A percentile compares a stretch with the other conserved stretches of the same genome.
Conservation (phyloP, 2,113 vertebrate genomes). For the Myotis lucifugus region DNA sequence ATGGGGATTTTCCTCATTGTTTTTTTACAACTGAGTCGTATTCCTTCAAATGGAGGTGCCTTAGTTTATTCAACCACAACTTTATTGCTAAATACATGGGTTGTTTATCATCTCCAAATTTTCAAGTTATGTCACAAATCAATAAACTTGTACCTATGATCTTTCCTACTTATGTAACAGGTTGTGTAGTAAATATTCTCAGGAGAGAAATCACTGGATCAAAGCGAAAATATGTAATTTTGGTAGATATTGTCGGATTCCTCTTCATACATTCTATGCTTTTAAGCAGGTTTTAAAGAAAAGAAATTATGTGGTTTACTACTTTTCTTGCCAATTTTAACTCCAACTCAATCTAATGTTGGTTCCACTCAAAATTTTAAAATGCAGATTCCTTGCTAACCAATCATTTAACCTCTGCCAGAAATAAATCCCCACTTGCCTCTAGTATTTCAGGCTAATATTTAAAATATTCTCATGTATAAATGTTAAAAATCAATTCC, state of each 20-base stretch:
- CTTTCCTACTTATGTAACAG: not conserved
- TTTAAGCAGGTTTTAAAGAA: conserved; percentile 19
- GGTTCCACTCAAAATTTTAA: conserved; percentile 6
- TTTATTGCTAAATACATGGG: not conserved
- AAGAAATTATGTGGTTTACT: not conserved
- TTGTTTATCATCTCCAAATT: conserved; percentile 5
- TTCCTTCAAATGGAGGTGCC: not conserved
- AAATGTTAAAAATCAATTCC: not conserved
- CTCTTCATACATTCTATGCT: not conserved
- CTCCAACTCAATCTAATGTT: conserved; percentile 15
- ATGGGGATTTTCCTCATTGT: not conserved
- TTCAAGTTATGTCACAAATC: not conserved
- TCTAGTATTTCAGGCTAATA: not conserved
- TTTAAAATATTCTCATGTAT: not conserved
- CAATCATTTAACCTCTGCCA: not conserved
- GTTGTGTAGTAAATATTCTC: not conserved
- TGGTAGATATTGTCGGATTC: not conserved
- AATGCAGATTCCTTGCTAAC: not conserved
- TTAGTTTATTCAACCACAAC: not conserved
- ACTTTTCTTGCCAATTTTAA: not conserved
- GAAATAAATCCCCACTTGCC: not conserved
- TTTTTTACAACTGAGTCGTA: not conserved
- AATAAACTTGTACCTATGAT: not conserved
- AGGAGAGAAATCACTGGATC: not conserved
- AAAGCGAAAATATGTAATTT: not conserved